Base-by-base conservation (phyloP, 2,113 vertebrate species). In the Pangasianodon gigas region DNA sequence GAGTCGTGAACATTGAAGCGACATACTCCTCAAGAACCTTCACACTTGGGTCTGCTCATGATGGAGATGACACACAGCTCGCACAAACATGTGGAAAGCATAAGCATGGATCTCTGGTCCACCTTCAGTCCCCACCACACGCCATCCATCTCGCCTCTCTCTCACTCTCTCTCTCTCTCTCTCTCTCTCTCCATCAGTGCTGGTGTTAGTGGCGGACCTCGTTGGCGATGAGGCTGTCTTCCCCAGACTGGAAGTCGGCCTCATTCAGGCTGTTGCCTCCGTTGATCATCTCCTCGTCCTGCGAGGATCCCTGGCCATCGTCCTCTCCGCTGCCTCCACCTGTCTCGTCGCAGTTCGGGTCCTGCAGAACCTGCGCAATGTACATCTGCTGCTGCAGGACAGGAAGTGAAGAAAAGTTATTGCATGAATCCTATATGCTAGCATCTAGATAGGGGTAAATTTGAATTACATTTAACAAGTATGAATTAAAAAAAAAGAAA, bases 161-260 rank as follows among this genome's bases (percentile, higher is more conserved):
- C 26, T 77, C 14, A 29, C 67, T 32, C 86, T 29, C 41, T 74
- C 91, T 32, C 84, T 60, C 74, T 29, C 52, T 41, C 48, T 0
- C 13, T 58, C 16, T n/a, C 65, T 62, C 88, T 71, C 62, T 83
- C 90, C 91, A 86, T 91, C 92, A 44, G 71, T 11, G 92, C 94
- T 46, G 86, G 54, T 54, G 93, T 93, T 95, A 96, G 74, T 96
- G 96, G 93, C 95, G 98, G 92, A 99, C 97, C 95, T 99, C 98
- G 0, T 99, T 99, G 93, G 98, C 98, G 94, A 99, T 98, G 95
- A 99, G 98, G 95, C 98, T 98, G 97, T 99, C 98, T 95, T 99
- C 98, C 87, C 97, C 98, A 0, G 98, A 99, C 95, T 99, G 98
- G 96, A 99, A 99, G 95, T 98, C 98, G 37, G 97, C 98, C 94